phyloP scores from a whole-genome alignment of 2,113 vertebrate genomes.

The Cygnus atratus region DNA sequence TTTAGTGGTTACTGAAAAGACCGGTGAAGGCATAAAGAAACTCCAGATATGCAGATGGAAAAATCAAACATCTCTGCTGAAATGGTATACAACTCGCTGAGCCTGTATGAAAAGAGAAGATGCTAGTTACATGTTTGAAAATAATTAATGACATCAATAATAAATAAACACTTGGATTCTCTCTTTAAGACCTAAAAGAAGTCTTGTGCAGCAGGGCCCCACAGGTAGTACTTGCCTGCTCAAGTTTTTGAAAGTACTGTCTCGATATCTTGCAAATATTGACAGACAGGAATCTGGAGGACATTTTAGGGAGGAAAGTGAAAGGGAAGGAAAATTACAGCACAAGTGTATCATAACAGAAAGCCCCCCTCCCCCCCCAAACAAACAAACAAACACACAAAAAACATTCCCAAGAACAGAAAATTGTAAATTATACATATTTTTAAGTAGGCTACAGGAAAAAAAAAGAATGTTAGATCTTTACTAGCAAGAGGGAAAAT shows the following conservation, averaged over 20 bases:
- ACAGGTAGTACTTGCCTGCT: not conserved
- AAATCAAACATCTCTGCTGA: slow-evolving; percentile 21
- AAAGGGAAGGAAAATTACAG: not conserved
- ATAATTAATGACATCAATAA: not conserved
- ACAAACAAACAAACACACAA: not conserved
- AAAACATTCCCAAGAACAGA: not conserved
- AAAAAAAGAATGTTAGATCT: not conserved
- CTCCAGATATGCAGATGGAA: slow-evolving; percentile 17
- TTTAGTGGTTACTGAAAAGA: slow-evolving; percentile 43
- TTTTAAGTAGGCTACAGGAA: not conserved
- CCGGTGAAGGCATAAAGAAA: not conserved
- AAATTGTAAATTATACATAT: not conserved
- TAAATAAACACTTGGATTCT: not conserved
- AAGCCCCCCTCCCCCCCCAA: not conserved
- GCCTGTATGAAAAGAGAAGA: slow-evolving; percentile 58
- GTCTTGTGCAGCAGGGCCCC: not conserved
- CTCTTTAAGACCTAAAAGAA: not conserved
- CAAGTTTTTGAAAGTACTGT: not conserved
- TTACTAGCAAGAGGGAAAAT: not conserved
- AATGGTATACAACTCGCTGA: not conserved
- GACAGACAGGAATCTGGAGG: not conserved
- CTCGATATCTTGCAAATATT: not conserved
- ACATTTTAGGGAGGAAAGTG: not conserved
- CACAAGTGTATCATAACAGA: not conserved
- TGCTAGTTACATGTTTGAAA: not conserved